Base-by-base conservation (phyloP, 2,888 invertebrate genomes). In the Dryocosmus kuriphilus region DNA sequence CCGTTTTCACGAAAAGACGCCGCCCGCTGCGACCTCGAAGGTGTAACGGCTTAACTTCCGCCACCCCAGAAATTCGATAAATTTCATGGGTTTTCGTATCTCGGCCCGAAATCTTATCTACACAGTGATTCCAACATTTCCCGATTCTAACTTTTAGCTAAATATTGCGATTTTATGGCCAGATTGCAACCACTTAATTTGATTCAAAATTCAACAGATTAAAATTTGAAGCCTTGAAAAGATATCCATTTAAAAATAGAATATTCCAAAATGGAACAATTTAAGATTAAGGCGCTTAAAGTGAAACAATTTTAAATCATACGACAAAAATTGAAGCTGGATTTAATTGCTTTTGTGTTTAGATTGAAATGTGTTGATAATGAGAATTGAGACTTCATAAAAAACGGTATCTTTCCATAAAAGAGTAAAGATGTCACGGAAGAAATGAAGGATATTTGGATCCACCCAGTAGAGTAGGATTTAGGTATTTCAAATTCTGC, bases 41-140 rank as follows among this genome's bases (percentile, higher is more conserved):
- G 73, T 76, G 76, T 74, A 79, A 77, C 80, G 79, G 83, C 83
- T 84, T 84, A 82, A 85, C 85, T 83, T 82, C 84, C 84, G 81
- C 86, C 86, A 85, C 84, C 82, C 84, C 83, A 84, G 85, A 83
- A 86, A 85, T 81, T 82, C 85, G 87, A 87, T 88, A 88, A 88
- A 87, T 87, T 87, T 86, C 86, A 84, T 82, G 86, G 83, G 82
- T 76, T 83, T 82, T 78, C 82, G 65, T 65, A 65, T 38, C 65
- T 41, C 65, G 41, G 24, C 41, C 24, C 41, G 24, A 16, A 65
- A 38, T 38, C 65, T 65, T 65, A 65, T 65, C 65, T 27, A 65
- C 65, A 22, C 41, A 41, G 65, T 65, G 24, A 14, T 38, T 38
- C 22, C 24, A 65, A 41, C 16, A 65, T 24, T 38, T 65, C 14